phyloP scores from a whole-genome alignment of 2,888 invertebrate genomes.

The Escarpia spicata region DNA sequence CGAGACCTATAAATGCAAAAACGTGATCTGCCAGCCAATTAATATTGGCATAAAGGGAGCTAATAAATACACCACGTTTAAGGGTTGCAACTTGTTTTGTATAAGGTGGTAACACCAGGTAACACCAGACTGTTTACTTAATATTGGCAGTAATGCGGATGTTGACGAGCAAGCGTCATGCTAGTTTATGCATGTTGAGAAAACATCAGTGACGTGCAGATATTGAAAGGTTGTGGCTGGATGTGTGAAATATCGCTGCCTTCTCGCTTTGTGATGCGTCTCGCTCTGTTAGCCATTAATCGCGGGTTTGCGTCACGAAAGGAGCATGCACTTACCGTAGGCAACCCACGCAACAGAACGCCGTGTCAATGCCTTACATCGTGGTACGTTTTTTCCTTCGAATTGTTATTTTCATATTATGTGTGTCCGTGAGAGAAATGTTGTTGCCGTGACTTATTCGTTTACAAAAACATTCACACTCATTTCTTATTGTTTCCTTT shows the following conservation, averaged over 20 bases:
- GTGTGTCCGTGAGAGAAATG: too few relatives aligned
- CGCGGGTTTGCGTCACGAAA: neutral
- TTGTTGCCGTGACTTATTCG: too few relatives aligned
- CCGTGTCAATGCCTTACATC: neutral
- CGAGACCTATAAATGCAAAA: neutral
- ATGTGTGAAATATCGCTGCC: constrained; percentile 3
- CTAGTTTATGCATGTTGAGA: neutral
- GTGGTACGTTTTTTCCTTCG: neutral
- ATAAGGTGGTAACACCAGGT: neutral
- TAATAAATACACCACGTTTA: neutral
- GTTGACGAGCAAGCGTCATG: too few relatives aligned
- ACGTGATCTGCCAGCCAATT: neutral
- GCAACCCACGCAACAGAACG: neutral
- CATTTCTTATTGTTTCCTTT: too few relatives aligned
- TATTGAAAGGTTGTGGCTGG: neutral
- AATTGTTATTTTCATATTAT: too few relatives aligned
- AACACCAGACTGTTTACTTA: neutral
- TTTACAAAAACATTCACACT: too few relatives aligned
- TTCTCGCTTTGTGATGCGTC: neutral
- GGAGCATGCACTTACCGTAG: neutral
- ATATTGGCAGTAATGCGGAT: neutral
- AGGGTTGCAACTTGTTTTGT: neutral
- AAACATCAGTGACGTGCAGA: neutral
- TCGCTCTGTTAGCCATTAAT: neutral
- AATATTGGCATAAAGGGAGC: neutral